phyloP scores from a whole-genome alignment of 2,797 vertebrate genomes.

The Ceyx erithaca region DNA sequence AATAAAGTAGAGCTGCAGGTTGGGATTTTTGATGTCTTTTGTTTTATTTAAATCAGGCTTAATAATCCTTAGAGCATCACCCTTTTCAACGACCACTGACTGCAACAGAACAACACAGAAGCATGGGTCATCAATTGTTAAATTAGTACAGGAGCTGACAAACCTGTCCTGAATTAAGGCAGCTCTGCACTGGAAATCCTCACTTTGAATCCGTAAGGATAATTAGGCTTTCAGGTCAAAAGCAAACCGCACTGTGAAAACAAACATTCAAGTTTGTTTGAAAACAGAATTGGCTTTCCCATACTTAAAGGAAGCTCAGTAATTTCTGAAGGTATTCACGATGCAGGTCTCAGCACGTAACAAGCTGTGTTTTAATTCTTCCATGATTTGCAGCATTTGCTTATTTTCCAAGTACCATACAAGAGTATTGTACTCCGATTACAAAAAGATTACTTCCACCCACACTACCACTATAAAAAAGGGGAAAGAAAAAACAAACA shows the following conservation, averaged over 20 bases:
- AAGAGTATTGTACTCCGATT: neutral
- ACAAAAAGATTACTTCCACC: neutral
- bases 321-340: constrained; percentile 71
- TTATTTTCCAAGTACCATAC: constrained; percentile 23
- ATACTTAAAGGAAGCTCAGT: constrained; percentile 49
- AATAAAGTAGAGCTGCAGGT: neutral
- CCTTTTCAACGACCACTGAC: neutral
- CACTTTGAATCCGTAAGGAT: constrained; percentile 57
- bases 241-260: constrained; percentile 30
- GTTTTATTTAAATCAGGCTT: neutral
- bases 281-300: constrained; percentile 72
- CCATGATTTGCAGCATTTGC: neutral
- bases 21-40: neutral
- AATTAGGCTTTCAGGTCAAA: constrained; percentile 68
- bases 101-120: neutral
- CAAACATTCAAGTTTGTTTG: constrained; percentile 62
- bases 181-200: constrained; percentile 59
- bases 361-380: constrained; percentile 31
- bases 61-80: neutral
- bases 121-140: constrained; percentile 16
- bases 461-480: neutral
- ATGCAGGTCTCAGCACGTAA: constrained; percentile 22
- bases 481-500: neutral
- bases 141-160: constrained; percentile 36
- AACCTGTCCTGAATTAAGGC: constrained; percentile 53